These are phyloP conservation scores for Ciconia boyciana DNA, from an alignment of 2,113 vertebrate species.

Conservation along the genomic window DNA sequence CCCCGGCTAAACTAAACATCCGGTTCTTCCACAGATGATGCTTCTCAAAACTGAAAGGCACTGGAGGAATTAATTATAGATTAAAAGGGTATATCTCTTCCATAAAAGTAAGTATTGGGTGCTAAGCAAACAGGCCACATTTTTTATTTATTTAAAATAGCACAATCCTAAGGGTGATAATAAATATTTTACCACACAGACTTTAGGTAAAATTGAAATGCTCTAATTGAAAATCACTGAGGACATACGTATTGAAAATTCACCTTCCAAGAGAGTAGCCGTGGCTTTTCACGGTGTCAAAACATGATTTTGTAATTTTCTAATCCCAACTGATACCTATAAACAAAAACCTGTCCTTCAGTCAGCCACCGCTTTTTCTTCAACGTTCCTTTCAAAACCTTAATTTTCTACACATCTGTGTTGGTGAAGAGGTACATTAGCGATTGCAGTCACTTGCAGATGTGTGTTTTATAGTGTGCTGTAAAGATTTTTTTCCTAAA, in stretches of 20 bases:
- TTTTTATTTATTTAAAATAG: slow-evolving; percentile 27
- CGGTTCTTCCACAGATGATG: rapidly evolving
- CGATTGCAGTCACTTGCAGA: neutral
- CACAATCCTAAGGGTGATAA: neutral
- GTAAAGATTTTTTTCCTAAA: neutral
- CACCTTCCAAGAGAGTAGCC: neutral
- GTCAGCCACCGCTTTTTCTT: neutral
- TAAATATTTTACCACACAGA: neutral
- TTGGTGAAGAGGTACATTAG: neutral
- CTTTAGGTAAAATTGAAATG: neutral
- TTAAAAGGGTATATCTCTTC: neutral
- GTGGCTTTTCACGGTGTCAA: neutral
- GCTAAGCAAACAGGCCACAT: neutral
- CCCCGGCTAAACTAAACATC: neutral
- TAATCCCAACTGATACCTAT: neutral
- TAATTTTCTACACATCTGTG: neutral
- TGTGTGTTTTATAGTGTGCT: neutral
- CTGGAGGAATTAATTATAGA: neutral
- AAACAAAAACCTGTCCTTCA: neutral
- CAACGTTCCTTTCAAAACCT: neutral
- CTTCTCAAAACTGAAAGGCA: neutral
- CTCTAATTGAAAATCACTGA: neutral
- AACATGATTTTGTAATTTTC: neutral
- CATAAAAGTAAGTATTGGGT: neutral
- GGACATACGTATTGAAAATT: neutral